Evolutionary conservation across 1,140 invertebrate genomes (phyloP).

Genomic region (Brachionus koreanus): DNA sequence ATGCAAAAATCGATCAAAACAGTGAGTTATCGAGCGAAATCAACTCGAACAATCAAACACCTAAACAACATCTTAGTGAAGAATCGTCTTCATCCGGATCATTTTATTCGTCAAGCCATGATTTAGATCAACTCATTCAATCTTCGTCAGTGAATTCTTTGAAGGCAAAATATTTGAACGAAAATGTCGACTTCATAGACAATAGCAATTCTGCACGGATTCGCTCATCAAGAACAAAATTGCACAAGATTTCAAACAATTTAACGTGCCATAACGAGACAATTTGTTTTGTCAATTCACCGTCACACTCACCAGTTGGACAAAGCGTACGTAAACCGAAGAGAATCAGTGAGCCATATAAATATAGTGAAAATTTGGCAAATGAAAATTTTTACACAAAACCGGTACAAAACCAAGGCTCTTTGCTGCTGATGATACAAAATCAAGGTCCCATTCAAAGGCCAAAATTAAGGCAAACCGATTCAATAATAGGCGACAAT

Average conservation of each 20-base stretch:
- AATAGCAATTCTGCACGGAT: neutral
- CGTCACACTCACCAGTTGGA: neutral
- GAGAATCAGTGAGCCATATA: conserved; percentile 23
- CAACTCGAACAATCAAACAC: neutral
- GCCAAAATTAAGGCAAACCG: neutral
- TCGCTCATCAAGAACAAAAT: neutral
- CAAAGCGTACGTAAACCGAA: neutral
- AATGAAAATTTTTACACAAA: conserved; percentile 16
- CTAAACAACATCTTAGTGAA: neutral
- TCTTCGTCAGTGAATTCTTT: neutral
- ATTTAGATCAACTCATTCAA: neutral
- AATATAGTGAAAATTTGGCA: neutral
- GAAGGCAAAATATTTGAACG: neutral
- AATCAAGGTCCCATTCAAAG: neutral
- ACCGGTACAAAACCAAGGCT: conserved; percentile 28
- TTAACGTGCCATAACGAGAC: conserved; percentile 3
- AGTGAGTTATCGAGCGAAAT: neutral
- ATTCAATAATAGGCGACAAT: neutral
- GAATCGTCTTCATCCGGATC: neutral
- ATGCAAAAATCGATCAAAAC: neutral
- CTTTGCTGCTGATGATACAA: conserved; percentile 22
- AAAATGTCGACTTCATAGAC: conserved; percentile 34
- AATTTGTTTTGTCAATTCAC: conserved; percentile 26
- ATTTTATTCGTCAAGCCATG: neutral
- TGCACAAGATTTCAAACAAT: conserved; percentile 15